Percentiles rank a stretch among this genome's conserved stretches.
Conservation (phyloP, 1,140 invertebrate genomes). For the Geopemphigus sp. region DNA sequence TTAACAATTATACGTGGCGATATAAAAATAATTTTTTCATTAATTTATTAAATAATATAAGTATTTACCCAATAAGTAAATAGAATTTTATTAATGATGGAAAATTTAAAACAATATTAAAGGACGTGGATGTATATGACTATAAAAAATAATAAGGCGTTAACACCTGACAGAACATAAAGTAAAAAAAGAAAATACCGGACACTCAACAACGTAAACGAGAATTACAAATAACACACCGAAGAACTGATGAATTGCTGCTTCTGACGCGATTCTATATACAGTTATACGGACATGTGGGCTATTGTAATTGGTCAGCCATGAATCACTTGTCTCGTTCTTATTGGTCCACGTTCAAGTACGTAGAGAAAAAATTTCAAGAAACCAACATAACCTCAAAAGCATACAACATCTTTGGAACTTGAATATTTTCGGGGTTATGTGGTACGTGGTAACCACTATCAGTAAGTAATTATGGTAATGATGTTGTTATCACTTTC, state of each 20-base stretch:
- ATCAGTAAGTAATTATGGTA: background rate
- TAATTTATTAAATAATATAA: too few relatives aligned
- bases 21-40: background rate
- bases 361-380: slow-evolving; percentile 8
- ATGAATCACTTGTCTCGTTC: slow-evolving; percentile 57
- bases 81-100: background rate
- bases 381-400: slow-evolving; percentile 16
- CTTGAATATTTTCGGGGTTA: background rate
- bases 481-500: background rate
- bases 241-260: slow-evolving; percentile 28
- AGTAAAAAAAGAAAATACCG: background rate
- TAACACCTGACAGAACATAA: background rate
- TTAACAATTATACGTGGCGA: too few relatives aligned
- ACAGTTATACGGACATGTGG: slow-evolving; percentile 45
- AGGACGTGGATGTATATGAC: too few relatives aligned
- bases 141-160: too few relatives aligned
- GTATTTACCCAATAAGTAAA: background rate
- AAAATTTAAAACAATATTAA: background rate
- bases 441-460: background rate
- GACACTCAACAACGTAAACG: background rate
- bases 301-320: slow-evolving; percentile 18
- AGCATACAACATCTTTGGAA: background rate
- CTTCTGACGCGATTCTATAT: slow-evolving; percentile 24
- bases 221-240: background rate
- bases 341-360: slow-evolving; percentile 61